Conservation (phyloP, 1,140 invertebrate species). For the Acyrthosiphon pisum region DNA sequence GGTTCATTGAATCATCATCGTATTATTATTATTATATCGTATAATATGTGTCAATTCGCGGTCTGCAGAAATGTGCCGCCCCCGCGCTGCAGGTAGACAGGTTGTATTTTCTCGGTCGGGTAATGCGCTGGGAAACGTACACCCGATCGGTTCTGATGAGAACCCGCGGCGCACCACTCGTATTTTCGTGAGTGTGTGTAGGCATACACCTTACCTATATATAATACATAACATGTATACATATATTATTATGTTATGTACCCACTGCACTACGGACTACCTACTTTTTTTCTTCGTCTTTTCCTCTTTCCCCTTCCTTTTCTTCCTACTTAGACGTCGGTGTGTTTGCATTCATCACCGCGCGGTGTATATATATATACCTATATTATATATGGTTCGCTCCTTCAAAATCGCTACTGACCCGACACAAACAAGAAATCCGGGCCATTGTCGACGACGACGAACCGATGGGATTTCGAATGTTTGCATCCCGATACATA, state of each 20-base stretch:
- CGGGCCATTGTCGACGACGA: conserved; percentile 8
- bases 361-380: too few species aligned
- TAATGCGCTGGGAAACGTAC: conserved; percentile 36
- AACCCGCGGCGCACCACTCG: not conserved
- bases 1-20: not conserved
- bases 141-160: conserved; percentile 35
- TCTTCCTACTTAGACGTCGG: not conserved
- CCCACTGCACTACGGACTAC: not conserved
- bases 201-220: too few species aligned
- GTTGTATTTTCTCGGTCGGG: not conserved
- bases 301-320: not conserved
- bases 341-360: not conserved
- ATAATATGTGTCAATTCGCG: not conserved
- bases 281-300: not conserved
- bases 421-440: conserved; percentile 35
- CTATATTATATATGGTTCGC: not conserved
- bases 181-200: not conserved
- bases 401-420: conserved; percentile 33
- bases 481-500: conserved; percentile 32
- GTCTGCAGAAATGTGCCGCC: not conserved
- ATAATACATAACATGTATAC: too few species aligned
- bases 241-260: not conserved
- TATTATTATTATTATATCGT: not conserved
- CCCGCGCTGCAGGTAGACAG: not conserved
- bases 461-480: not conserved